A percentile compares a stretch with the other conserved stretches of the same genome.
Conservation (phyloP, 1,140 invertebrate genomes). For the Campoletis sonorensis region DNA sequence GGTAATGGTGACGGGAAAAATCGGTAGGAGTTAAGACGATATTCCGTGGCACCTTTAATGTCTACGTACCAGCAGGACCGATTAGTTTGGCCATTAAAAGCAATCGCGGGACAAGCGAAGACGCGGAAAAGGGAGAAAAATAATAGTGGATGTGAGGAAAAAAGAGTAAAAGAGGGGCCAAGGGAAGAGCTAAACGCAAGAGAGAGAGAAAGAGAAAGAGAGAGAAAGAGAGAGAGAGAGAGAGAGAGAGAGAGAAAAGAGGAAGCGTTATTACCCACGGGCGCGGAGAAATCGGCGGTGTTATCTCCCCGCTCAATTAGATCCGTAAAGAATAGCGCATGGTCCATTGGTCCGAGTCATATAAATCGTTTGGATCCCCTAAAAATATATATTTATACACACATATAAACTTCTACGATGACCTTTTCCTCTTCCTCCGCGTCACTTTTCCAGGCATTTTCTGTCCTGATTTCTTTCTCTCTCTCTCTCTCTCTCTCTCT, state of each 20-base stretch:
- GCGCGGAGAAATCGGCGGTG: slow-evolving; percentile 58
- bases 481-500: background rate
- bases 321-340: slow-evolving; percentile 68
- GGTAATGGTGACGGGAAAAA: background rate
- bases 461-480: slow-evolving; percentile 21
- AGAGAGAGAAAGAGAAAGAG: background rate
- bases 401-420: background rate
- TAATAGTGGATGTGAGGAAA: no score
- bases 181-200: no score
- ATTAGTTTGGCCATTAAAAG: slow-evolving; percentile 69
- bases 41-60: slow-evolving; percentile 45
- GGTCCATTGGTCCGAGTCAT: slow-evolving; percentile 61
- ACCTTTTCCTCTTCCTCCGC: slow-evolving; percentile 4
- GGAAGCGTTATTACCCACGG: slow-evolving; percentile 65
- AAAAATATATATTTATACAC: background rate
- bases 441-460: background rate
- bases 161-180: background rate
- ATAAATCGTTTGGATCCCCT: slow-evolving; percentile 44
- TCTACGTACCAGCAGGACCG: slow-evolving; percentile 65
- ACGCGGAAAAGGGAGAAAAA: no score
- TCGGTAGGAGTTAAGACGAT: background rate
- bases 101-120: slow-evolving; percentile 43
- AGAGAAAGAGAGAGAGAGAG: slow-evolving; percentile 12
- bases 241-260: slow-evolving; percentile 44
- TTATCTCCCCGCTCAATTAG: slow-evolving; percentile 72